Evolutionary conservation across 2,888 invertebrate genomes (phyloP).

Genomic region (Acanthococcus lagerstroemiae): DNA sequence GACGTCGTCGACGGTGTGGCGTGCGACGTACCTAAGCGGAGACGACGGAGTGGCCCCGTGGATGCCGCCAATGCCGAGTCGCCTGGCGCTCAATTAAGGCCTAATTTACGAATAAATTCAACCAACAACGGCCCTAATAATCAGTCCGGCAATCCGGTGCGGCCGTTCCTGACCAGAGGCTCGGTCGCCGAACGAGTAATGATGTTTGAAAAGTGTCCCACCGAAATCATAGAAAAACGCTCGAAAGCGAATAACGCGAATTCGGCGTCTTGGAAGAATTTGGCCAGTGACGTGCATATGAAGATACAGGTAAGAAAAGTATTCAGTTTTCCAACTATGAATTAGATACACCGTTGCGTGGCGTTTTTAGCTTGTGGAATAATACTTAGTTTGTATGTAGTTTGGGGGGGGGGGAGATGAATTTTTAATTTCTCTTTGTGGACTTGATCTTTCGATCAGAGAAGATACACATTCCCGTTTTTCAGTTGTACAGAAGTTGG

Average conservation of each 20-base stretch:
- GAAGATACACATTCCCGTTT: too few species aligned
- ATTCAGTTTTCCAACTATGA: too few species aligned
- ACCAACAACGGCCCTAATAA: conserved; percentile 2
- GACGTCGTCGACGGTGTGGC: neutral
- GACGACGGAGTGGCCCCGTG: neutral
- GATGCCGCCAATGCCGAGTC: neutral
- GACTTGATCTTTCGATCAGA: too few species aligned
- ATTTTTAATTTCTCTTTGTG: too few species aligned
- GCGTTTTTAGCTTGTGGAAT: too few species aligned
- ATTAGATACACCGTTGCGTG: too few species aligned
- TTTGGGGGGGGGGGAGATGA: too few species aligned
- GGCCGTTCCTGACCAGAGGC: conserved; percentile 76
- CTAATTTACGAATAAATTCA: too few species aligned
- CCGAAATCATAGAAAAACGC: conserved; percentile 62
- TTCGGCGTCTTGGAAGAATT: conserved; percentile 46
- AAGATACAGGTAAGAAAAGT: conserved; percentile 49
- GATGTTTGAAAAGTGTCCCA: conserved; percentile 82
- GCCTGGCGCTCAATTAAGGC: neutral
- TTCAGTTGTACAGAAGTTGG: too few species aligned
- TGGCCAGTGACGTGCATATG: conserved; percentile 43
- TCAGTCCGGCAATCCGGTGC: conserved; percentile 52
- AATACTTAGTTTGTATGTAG: too few species aligned
- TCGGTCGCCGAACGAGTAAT: conserved; percentile 83
- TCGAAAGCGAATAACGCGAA: conserved; percentile 43
- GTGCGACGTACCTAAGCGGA: neutral